Percentiles rank a stretch among this genome's conserved stretches.
Evolutionary conservation across 2,113 vertebrate species (phyloP).

Genomic region (Microcebus tavaratra): DNA sequence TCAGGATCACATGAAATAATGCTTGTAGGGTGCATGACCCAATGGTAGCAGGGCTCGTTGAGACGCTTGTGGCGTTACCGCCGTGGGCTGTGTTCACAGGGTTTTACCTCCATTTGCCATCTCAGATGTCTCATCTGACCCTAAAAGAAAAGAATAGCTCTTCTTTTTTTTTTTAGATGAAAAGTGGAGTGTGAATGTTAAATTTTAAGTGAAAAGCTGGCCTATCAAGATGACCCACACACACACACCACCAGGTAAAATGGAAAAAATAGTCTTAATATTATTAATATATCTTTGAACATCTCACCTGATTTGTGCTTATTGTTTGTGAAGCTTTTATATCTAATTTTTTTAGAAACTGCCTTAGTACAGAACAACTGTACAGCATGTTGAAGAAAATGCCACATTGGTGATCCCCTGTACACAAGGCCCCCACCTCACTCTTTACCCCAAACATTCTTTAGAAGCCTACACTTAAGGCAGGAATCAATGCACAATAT

Average conservation of each 20-base stretch:
- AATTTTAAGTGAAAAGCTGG: slow-evolving; percentile 36
- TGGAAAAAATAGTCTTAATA: not conserved
- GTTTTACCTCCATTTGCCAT: not conserved
- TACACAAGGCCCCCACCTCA: rapidly evolving
- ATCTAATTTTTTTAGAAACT: not conserved
- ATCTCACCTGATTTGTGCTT: slow-evolving; percentile 22
- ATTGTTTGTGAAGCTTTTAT: not conserved
- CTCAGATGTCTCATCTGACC: not conserved
- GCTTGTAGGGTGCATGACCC: rapidly evolving
- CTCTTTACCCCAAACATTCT: not conserved
- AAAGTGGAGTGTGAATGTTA: not conserved
- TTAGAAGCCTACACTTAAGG: not conserved
- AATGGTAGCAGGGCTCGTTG: not conserved
- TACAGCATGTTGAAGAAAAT: not conserved
- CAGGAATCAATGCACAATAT: rapidly evolving
- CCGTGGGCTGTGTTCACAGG: not conserved
- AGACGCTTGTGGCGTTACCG: not conserved
- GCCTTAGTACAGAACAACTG: not conserved
- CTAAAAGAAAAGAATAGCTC: not conserved
- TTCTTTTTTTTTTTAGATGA: not conserved
- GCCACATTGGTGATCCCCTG: not conserved
- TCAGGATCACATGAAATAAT: not conserved
- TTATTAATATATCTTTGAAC: not conserved
- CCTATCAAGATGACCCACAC: not conserved
- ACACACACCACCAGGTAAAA: not conserved